A percentile compares a stretch with the other conserved stretches of the same genome.
These are phyloP conservation scores for Salvelinus sp. DNA, from an alignment of 2,113 vertebrate species.

Conservation along the genomic window DNA sequence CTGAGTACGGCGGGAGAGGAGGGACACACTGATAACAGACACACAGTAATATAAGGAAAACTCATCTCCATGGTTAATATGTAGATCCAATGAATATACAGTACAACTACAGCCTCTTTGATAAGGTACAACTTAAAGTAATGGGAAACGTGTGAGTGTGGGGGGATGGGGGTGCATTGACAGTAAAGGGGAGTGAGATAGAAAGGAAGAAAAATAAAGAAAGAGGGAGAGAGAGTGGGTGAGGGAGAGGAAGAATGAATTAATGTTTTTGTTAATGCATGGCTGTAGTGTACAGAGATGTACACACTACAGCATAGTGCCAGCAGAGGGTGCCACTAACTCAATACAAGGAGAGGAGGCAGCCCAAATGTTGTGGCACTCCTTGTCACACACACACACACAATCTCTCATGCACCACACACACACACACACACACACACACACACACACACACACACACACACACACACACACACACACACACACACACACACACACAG, in stretches of 20 bases:
- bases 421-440: too few relatives aligned
- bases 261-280: background rate
- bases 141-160: too few relatives aligned
- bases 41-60: conserved; percentile 27
- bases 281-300: too few relatives aligned
- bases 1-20: conserved; percentile 12
- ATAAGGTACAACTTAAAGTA: too few relatives aligned
- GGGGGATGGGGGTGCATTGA: too few relatives aligned
- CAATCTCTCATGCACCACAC: background rate
- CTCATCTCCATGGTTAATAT: conserved; percentile 9
- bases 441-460: background rate
- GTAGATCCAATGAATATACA: background rate
- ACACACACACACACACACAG: too few relatives aligned
- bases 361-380: too few relatives aligned
- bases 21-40: conserved; percentile 30
- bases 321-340: conserved; percentile 60
- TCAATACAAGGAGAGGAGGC: background rate
- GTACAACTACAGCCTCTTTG: background rate
- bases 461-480: background rate
- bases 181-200: too few relatives aligned
- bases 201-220: background rate
- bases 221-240: conserved; percentile 7
- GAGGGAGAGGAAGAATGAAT: background rate
- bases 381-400: background rate
- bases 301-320: background rate